These are phyloP conservation scores for Chelidonichthys spinosus DNA, from an alignment of 2,797 vertebrate species.

Conservation along the genomic window DNA sequence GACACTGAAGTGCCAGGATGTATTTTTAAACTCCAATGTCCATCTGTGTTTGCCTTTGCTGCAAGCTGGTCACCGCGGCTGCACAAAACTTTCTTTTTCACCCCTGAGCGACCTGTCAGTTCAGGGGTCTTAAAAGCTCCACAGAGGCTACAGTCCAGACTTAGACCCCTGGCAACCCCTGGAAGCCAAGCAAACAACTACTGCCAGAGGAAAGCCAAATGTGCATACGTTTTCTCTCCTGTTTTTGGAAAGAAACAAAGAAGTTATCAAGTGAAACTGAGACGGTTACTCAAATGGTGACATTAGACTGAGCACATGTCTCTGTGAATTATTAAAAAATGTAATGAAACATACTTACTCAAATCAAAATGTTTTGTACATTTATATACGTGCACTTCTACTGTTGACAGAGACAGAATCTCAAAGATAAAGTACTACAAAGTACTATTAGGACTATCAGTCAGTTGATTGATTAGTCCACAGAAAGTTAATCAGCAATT, in stretches of 20 bases:
- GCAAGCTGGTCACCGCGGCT: slow-evolving; percentile 27
- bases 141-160: slow-evolving; percentile 55
- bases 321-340: background rate
- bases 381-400: background rate
- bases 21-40: slow-evolving; percentile 68
- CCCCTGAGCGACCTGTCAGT: slow-evolving; percentile 54
- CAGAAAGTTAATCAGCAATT: background rate
- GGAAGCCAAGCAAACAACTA: slow-evolving; percentile 57
- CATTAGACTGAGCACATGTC: background rate
- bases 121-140: slow-evolving; percentile 55
- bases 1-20: slow-evolving; percentile 52
- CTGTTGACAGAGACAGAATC: background rate
- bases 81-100: slow-evolving; percentile 44
- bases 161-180: slow-evolving; percentile 65
- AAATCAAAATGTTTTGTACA: background rate
- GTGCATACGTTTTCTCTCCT: background rate
- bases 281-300: background rate
- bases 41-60: slow-evolving; percentile 68
- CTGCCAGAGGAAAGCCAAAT: background rate
- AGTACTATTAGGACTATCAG: background rate
- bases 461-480: background rate
- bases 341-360: background rate
- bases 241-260: slow-evolving; percentile 11
- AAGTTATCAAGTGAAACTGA: background rate
- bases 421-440: background rate